Conservation (phyloP, 2,797 vertebrate genomes). For the Anolis apletophallus region DNA sequence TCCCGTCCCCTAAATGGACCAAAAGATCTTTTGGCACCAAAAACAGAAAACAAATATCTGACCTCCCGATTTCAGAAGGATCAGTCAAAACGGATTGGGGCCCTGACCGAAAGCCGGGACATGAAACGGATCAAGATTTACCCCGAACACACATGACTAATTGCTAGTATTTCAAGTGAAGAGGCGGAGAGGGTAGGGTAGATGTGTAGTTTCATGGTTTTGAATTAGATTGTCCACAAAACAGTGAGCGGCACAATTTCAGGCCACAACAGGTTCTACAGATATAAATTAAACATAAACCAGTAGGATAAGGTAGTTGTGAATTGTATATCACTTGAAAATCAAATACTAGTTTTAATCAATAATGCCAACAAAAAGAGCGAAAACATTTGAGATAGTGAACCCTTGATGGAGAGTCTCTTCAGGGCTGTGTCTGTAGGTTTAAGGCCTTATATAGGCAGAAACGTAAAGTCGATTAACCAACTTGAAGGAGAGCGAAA, state of each 20-base stretch:
- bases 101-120: no score
- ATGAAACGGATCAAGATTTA: no score
- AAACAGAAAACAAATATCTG: no score
- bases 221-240: not conserved
- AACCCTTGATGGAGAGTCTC: not conserved
- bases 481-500: not conserved
- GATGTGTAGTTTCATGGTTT: not conserved
- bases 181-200: not conserved
- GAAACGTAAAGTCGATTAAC: not conserved
- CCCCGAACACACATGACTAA: not conserved
- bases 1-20: no score
- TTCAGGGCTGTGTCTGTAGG: not conserved
- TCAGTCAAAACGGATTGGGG: no score
- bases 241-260: not conserved
- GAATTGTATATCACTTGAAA: not conserved
- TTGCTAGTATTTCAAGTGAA: constrained; percentile 16
- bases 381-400: not conserved
- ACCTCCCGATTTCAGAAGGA: no score
- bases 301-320: not conserved
- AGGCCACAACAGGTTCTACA: not conserved
- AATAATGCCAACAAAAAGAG: not conserved
- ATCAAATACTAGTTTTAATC: not conserved
- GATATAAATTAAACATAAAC: not conserved
- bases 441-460: not conserved
- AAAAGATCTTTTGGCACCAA: no score